Base-by-base conservation (phyloP, 2,113 vertebrate species). In the Megaceryle torquata region DNA sequence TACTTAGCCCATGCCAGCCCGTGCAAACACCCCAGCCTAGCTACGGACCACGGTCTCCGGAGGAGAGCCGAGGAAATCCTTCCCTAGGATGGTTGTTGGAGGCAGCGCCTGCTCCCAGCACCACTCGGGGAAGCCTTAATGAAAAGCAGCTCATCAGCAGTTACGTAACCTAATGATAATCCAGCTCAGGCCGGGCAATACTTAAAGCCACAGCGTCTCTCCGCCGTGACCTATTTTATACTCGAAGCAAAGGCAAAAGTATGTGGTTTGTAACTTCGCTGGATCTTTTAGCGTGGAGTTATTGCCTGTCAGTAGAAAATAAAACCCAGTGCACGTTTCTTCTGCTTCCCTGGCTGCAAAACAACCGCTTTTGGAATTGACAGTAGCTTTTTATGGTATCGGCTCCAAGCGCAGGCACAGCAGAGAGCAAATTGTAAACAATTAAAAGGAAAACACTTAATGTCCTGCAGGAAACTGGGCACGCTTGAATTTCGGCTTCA, bases 131-230 rank as follows among this genome's bases (percentile, higher is more conserved):
- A 96, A 95, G 78, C 82, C 85, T 90, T 83, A 92, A 96, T 82
- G 93, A 95, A 94, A 90, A 86, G 94, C 90, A 92, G 92, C 92
- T 76, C 94, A 81, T 87, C 65, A 86, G 83, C 64, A 54, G 68
- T 96, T 97, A 96, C 63, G 72, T 96, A 97, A 97, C 88, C 92
- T 90, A 92, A 93, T 91, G 88, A 93, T 96, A 94, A 97, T 96
- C 94, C 82, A 50, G 92, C 91, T 94, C 94, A 90, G 93, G 74
- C 60, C n/a, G 41, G 84, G 94, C 86, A 88, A 90, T 90, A 82
- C 91, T 97, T 96, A 91, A 91, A 97, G 95, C 81, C 69, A 77
- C 82, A 95, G 86, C 39, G 50, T 85, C 89, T 53, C 89, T 53
- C 82, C 80, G 63, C 88, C 19, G 10, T 95, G 91, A 94, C 92